A percentile compares a stretch with the other conserved stretches of the same genome.
phyloP scores from a whole-genome alignment of 1,140 invertebrate species.

The Tyrophagus putrescentiae region DNA sequence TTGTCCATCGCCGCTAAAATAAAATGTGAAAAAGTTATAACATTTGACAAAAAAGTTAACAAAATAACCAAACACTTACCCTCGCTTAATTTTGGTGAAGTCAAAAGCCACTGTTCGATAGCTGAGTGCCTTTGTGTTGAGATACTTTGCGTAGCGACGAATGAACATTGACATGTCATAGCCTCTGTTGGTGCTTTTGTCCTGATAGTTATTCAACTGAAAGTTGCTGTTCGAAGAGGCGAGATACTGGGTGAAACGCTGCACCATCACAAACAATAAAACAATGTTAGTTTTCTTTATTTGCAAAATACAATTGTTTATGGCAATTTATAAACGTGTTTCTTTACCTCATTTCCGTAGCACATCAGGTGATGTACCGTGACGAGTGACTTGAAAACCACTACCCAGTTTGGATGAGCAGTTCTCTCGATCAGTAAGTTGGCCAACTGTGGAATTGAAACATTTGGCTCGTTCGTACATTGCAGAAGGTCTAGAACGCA shows the following conservation, averaged over 20 bases:
- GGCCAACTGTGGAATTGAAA: slow-evolving; percentile 95
- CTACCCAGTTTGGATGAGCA: slow-evolving; percentile 92
- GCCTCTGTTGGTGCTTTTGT: slow-evolving; percentile 77
- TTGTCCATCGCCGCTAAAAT: slow-evolving; percentile 76
- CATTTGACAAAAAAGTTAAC: slow-evolving; percentile 14
- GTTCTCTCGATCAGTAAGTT: slow-evolving; percentile 94
- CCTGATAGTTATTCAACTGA: slow-evolving; percentile 89
- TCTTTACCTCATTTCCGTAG: slow-evolving; percentile 92
- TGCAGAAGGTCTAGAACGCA: slow-evolving; percentile 75
- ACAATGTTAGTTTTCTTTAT: background rate
- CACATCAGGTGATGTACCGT: slow-evolving; percentile 98
- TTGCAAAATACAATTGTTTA: background rate
- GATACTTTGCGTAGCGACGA: slow-evolving; percentile 90
- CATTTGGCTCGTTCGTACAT: slow-evolving; percentile 98
- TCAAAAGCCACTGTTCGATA: slow-evolving; percentile 97
- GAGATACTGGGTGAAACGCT: slow-evolving; percentile 98
- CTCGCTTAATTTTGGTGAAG: slow-evolving; percentile 98
- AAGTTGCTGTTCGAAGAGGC: slow-evolving; percentile 98
- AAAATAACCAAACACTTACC: slow-evolving; percentile 45
- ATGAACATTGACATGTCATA: slow-evolving; percentile 99
- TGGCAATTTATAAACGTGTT: background rate
- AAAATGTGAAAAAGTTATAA: slow-evolving; percentile 14
- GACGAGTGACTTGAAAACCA: slow-evolving; percentile 94
- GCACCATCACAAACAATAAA: slow-evolving; percentile 38
- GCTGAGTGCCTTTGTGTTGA: slow-evolving; percentile 95